Base-by-base conservation (phyloP, 2,888 invertebrate species). In the Meiosimyza decipiens region DNA sequence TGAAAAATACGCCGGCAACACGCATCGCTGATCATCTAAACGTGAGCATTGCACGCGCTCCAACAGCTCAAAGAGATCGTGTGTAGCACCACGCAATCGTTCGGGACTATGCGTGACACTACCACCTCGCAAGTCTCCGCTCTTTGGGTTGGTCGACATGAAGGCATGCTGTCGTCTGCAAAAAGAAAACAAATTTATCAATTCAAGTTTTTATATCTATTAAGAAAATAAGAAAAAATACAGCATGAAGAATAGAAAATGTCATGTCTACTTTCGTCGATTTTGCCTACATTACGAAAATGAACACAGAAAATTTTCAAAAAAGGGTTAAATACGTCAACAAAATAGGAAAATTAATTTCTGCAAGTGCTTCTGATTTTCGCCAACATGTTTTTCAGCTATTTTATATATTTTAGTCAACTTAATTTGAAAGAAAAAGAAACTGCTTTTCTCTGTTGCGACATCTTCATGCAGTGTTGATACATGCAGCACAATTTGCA, bases 1-100 rank as follows among this genome's bases (percentile, higher is more conserved):
- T 87, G 93, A 92, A 88, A 95, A 95, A 89, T 95, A 95, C 68
- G 95, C 92, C 78, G 98, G 97, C 84, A 98, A 90, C 81, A 95
- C 96, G 88, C 98, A 98, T 89, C 98, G 92, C 90, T 99, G 98
- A 90, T 98, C 98, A 87, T 99, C 97, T 84, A 98, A 89, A 76
- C 98, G 92, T 80, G 95, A 95, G 89, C 96, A 94, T 88, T 98
- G 98, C 80, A 97, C 95, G 84, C 95, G 92, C 88, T 98, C 97
- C 85, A 99, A 90, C 82, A 98, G 89, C 87, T 97, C 97, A 88
- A 98, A 97, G 80, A 98, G 91, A 88, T 97, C 97, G 86, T 87
- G 88, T 63, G 89, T 89, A 74, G 89, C 88, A 74, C 89, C 89
- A 73, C 88, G 88, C 75, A 89, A 78, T 74, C 87, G 87, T 82